Evolutionary conservation across 53 echinoderm and acorn worm species (phyloP), one percentile per base, ranked within the genome.

Genomic region (Mesocentrotus franciscanus): DNA sequence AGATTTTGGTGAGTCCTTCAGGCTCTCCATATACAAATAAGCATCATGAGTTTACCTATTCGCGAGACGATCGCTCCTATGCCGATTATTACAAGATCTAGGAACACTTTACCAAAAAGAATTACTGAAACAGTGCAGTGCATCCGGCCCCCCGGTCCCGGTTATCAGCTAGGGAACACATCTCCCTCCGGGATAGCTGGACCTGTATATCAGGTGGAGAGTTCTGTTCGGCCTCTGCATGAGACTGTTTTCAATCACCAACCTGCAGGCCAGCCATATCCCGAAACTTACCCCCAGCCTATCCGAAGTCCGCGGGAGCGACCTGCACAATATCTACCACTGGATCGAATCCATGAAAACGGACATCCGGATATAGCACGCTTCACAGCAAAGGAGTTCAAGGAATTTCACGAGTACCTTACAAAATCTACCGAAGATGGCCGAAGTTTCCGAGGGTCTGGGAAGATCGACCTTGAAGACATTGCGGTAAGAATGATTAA

Each of bases 401-500:
- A 60, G 57, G 76, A 13, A 11, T 56, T 93, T n/a, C 93, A 93
- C 76, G 76, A 93, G 17, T 93, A 93, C 93, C 57, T 93, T 5
- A 75, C 76, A 27, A 49, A 76, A 27, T 93, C 93, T 75, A 56
- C 55, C 81, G 81, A 81, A 81, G 49, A 81, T 8, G 81, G 81
- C 36, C 17, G 81, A 81, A 81, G 81, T 39, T 36, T 81, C 22
- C 36, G 4, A 18, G 81, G 81, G 59, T n/a, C 90, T 90, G 12
- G 59, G 60, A 27, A 90, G 61, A 30, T 90, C 10, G 36, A 60
- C 27, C 13, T 10, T 90, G 59, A 90, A 90, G 90, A 90, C 26
- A 60, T 61, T 60, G 60, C n/a, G 59, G 59, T 90, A 60, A 27
- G 90, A 49, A 49, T 49, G n/a, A n/a, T 49, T 49, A 49, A 2